Percentiles rank a stretch among this genome's conserved stretches.
These are phyloP conservation scores for Rhagoletis pomonella DNA, from an alignment of 1,140 invertebrate species.

Conservation along the genomic window DNA sequence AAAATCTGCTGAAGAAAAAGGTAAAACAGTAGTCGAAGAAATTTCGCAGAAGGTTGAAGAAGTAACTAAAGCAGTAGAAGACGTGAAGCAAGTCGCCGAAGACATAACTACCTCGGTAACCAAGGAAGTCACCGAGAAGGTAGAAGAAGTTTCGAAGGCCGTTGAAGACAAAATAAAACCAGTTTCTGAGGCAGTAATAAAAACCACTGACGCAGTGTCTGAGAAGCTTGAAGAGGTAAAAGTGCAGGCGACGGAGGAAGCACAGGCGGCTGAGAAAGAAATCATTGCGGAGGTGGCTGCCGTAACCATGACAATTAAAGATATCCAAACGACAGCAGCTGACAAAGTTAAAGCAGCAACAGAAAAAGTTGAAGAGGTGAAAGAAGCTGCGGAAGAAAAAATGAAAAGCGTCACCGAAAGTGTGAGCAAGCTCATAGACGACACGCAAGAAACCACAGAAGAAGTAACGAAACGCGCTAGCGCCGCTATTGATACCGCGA, in stretches of 20 bases:
- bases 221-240: not conserved
- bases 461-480: not conserved
- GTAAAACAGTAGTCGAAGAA: conserved; percentile 58
- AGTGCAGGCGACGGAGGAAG: not conserved
- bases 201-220: not conserved
- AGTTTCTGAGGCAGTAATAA: no score
- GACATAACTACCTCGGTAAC: not conserved
- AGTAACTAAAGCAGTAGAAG: conserved; percentile 45
- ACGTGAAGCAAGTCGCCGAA: conserved; percentile 34
- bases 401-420: not conserved
- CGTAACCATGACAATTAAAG: not conserved
- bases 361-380: not conserved
- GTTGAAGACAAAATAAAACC: not conserved
- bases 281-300: not conserved
- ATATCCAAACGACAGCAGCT: not conserved
- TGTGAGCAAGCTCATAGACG: not conserved
- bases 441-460: not conserved
- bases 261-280: not conserved
- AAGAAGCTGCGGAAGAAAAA: not conserved
- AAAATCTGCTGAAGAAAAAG: not conserved
- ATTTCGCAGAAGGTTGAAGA: conserved; percentile 60
- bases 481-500: not conserved
- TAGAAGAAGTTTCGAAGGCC: not conserved
- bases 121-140: not conserved
- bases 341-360: not conserved